A percentile compares a stretch with the other conserved stretches of the same genome.
phyloP scores from a whole-genome alignment of 2,888 invertebrate genomes.

The Apantesis nais region DNA sequence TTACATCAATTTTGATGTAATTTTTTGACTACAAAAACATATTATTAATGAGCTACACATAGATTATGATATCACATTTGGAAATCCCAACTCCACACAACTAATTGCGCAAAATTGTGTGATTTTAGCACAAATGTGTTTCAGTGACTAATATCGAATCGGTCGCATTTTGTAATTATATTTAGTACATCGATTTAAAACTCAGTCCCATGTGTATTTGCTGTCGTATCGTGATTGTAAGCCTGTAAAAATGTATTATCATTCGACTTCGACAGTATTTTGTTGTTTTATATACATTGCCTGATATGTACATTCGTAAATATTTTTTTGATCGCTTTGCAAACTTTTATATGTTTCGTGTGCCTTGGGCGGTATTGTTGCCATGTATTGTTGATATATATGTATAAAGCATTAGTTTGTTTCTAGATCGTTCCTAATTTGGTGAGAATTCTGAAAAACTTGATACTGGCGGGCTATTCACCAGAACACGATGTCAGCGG shows the following conservation, averaged over 20 bases:
- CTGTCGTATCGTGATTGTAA: conserved; percentile 50
- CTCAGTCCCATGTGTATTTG: conserved; percentile 44
- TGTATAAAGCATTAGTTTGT: conserved; percentile 53
- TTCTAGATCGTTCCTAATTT: conserved; percentile 98
- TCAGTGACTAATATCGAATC: conserved; percentile 43
- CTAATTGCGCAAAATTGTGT: conserved; percentile 46
- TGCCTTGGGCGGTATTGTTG: conserved; percentile 52
- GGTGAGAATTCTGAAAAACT: conserved; percentile 98
- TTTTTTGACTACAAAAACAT: not conserved
- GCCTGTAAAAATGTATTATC: conserved; percentile 41
- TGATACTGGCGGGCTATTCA: conserved; percentile 99
- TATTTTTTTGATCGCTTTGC: conserved; percentile 60
- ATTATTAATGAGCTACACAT: not conserved
- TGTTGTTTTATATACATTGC: conserved; percentile 52
- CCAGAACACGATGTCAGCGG: conserved; percentile 99
- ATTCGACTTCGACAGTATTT: conserved; percentile 48
- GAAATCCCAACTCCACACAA: conserved; percentile 31
- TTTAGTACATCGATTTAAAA: conserved; percentile 34
- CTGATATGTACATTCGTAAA: conserved; percentile 41
- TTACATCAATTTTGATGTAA: not conserved
- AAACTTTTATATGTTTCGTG: conserved; percentile 55
- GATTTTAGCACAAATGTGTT: conserved; percentile 48
- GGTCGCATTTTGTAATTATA: conserved; percentile 36
- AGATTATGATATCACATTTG: conserved; percentile 8
- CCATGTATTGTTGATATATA: conserved; percentile 27